These are phyloP conservation scores for Perognathus longimembris DNA, from an alignment of 2,113 vertebrate species.

Conservation along the genomic window DNA sequence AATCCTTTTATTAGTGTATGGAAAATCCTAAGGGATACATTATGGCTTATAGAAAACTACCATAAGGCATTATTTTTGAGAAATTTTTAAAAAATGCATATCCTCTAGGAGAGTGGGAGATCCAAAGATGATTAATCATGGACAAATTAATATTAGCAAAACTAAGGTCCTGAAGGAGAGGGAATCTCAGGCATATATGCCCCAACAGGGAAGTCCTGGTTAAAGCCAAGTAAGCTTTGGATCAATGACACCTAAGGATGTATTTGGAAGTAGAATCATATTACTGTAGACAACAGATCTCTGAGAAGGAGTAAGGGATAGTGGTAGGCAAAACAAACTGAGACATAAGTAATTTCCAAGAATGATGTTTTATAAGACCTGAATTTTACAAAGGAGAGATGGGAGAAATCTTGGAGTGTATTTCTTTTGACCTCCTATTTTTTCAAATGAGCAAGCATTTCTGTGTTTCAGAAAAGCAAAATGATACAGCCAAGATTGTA, in stretches of 20 bases:
- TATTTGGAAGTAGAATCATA: neutral
- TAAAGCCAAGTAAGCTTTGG: neutral
- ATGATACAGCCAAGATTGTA: neutral
- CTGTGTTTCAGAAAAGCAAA: neutral
- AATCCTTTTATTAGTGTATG: slow-evolving; percentile 6
- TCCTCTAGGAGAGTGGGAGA: neutral
- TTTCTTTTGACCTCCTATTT: neutral
- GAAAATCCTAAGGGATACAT: neutral
- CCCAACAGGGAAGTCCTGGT: neutral
- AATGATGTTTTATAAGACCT: neutral
- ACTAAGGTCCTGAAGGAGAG: neutral
- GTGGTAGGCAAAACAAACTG: neutral
- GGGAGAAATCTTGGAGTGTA: neutral
- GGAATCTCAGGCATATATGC: neutral
- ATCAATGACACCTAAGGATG: neutral
- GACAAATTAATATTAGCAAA: neutral
- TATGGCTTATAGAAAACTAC: slow-evolving; percentile 8
- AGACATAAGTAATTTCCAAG: neutral
- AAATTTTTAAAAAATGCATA: neutral
- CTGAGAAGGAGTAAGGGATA: neutral
- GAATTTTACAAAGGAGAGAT: neutral
- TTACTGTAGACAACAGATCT: neutral
- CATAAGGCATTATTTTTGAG: neutral
- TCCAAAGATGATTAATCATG: neutral
- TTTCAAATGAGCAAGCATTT: neutral